These are phyloP conservation scores for Indicator indicator DNA, from an alignment of 2,113 vertebrate species.

Conservation along the genomic window DNA sequence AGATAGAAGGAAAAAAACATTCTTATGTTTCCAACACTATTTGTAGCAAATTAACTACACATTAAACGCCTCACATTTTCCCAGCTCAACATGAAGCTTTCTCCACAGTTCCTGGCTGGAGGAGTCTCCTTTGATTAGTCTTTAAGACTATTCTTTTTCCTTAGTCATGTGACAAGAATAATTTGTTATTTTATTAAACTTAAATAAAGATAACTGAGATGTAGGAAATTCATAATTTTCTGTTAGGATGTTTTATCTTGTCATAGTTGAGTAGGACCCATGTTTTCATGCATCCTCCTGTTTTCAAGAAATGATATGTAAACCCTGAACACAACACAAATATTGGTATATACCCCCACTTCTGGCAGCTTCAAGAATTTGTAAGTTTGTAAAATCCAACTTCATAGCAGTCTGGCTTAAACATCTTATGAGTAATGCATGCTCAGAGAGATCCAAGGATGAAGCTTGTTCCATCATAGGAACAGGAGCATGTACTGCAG, in stretches of 20 bases:
- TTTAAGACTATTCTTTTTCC: not conserved
- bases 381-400: not conserved
- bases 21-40: constrained; percentile 28
- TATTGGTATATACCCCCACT: not conserved
- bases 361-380: not conserved
- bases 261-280: not conserved
- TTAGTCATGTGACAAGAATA: not conserved
- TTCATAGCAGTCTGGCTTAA: not conserved
- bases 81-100: not conserved
- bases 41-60: constrained; percentile 56
- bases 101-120: not conserved
- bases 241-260: not conserved
- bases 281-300: not conserved
- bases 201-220: not conserved
- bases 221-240: not conserved
- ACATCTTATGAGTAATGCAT: not conserved
- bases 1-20: constrained; percentile 43
- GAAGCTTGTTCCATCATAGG: not conserved
- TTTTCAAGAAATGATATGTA: not conserved
- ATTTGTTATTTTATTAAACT: not conserved
- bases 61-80: constrained; percentile 35
- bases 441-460: not conserved
- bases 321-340: not conserved
- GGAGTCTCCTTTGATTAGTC: not conserved
- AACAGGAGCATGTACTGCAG: not conserved